Percentiles rank a stretch among this genome's conserved stretches.
These are phyloP conservation scores for Melitaea athalia DNA, from an alignment of 2,888 invertebrate species.

Conservation along the genomic window DNA sequence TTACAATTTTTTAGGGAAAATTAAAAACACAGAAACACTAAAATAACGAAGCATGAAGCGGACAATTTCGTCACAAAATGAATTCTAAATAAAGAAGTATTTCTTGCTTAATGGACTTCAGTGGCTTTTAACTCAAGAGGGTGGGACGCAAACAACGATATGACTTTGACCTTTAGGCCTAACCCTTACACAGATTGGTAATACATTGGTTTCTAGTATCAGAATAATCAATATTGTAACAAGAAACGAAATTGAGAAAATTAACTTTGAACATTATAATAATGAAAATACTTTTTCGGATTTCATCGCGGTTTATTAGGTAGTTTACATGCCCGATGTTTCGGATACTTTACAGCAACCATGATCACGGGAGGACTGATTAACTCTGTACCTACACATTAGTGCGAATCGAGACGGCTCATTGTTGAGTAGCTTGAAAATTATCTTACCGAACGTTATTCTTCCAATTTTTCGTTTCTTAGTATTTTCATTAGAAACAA, in stretches of 20 bases:
- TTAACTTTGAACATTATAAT: neutral
- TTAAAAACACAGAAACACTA: slow-evolving; percentile 10
- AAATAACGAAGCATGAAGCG: neutral
- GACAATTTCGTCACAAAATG: slow-evolving; percentile 17
- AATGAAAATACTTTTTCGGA: no score
- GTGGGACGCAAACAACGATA: slow-evolving; percentile 30
- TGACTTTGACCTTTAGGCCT: slow-evolving; percentile 33
- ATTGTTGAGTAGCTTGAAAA: no score
- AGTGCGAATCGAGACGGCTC: no score
- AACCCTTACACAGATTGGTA: slow-evolving; percentile 26
- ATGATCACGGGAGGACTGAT: no score
- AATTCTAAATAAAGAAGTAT: slow-evolving; percentile 25
- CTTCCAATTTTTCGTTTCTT: no score
- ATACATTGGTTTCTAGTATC: slow-evolving; percentile 2
- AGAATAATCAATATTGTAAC: neutral
- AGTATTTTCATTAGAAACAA: no score
- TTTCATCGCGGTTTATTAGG: no score
- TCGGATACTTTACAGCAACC: no score
- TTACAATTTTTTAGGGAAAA: no score
- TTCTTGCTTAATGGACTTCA: slow-evolving; percentile 26
- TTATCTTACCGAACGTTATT: no score
- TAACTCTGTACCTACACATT: no score
- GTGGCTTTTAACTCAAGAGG: slow-evolving; percentile 30
- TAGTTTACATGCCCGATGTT: no score
- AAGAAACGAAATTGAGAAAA: neutral